Conservation (phyloP, 2,797 vertebrate species). For the Pterois miles region DNA sequence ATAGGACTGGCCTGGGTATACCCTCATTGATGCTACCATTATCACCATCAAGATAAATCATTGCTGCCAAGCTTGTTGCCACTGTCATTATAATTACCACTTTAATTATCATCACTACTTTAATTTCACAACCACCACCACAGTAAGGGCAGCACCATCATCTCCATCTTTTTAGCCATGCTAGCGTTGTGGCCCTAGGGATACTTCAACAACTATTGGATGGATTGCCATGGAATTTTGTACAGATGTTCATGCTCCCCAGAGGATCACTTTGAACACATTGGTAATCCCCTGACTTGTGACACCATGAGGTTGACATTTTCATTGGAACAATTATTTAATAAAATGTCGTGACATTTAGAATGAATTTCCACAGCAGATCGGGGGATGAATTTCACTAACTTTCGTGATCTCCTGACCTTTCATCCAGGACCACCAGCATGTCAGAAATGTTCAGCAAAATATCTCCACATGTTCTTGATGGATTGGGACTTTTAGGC, state of each 20-base stretch:
- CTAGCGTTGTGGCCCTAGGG: neutral
- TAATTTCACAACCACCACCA: neutral
- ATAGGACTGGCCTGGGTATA: neutral
- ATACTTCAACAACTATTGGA: neutral
- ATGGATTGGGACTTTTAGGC: neutral
- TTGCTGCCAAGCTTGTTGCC: neutral
- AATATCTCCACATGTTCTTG: neutral
- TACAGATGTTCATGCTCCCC: neutral
- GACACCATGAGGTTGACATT: neutral
- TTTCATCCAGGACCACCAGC: neutral
- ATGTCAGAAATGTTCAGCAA: neutral
- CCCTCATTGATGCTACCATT: neutral
- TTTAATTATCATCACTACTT: neutral
- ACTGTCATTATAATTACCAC: neutral
- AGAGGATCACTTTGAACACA: neutral
- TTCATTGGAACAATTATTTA: neutral
- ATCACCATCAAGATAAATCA: conserved; percentile 1
- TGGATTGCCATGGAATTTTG: neutral
- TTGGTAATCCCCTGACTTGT: neutral
- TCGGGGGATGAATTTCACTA: neutral
- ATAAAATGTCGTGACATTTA: neutral
- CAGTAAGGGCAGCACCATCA: neutral
- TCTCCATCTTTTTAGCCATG: neutral
- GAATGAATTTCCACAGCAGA: neutral
- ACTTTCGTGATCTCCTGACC: neutral